Conservation (phyloP, 2,888 invertebrate genomes). For the Hofmannophila pseudospretella region DNA sequence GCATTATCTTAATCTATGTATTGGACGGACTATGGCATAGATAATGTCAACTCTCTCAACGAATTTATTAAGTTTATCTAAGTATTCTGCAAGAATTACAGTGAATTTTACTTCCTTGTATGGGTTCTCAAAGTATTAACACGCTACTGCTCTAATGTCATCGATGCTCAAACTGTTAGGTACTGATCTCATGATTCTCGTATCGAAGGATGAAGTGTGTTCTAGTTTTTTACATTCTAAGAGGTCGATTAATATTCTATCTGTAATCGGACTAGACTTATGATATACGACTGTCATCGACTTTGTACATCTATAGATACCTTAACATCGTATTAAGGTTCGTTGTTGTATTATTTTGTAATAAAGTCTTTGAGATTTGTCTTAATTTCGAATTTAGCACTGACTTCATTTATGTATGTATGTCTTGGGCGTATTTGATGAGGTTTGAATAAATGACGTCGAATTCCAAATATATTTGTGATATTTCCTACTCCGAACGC, state of each 20-base stretch:
- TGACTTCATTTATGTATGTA: conserved; percentile 3
- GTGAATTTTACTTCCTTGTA: background rate
- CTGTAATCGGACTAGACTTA: conserved; percentile 39
- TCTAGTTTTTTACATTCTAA: conserved; percentile 26
- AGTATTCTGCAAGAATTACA: background rate
- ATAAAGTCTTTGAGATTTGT: background rate
- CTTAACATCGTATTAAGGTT: conserved; percentile 24
- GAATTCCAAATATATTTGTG: conserved; percentile 22
- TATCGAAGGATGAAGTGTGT: conserved; percentile 25
- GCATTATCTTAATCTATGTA: too few species aligned
- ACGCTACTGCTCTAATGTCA: conserved; percentile 9
- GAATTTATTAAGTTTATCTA: too few species aligned
- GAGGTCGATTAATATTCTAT: conserved; percentile 26
- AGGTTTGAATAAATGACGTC: conserved; percentile 2
- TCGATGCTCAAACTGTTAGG: conserved; percentile 14
- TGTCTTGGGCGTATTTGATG: background rate
- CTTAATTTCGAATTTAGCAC: conserved; percentile 3
- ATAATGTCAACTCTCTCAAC: too few species aligned
- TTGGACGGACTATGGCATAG: too few species aligned
- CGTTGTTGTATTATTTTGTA: conserved; percentile 30
- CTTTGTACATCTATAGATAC: conserved; percentile 36
- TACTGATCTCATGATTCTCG: conserved; percentile 2
- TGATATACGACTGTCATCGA: conserved; percentile 33
- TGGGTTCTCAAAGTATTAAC: conserved; percentile 5
- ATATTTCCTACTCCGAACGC: conserved; percentile 50